Evolutionary conservation across 64 coral and sea anemone species (phyloP), one percentile per base, ranked within the genome.

Genomic region (Pachyseris speciosa): DNA sequence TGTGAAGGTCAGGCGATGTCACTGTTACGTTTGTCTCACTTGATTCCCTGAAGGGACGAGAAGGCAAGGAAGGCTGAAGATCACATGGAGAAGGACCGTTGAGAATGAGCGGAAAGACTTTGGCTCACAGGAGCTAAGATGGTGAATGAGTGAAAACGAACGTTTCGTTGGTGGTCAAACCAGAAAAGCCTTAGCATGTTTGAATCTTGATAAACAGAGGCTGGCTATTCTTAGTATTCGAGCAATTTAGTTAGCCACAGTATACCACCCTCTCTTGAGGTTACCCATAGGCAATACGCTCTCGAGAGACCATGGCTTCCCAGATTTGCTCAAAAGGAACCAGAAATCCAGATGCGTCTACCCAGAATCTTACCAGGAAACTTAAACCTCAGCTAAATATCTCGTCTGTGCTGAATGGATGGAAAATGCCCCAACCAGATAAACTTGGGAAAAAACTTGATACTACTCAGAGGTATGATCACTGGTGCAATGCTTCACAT

Each of bases 131-230:
- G n/a, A n/a, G n/a, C n/a, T n/a, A n/a, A n/a, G n/a, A n/a, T n/a
- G n/a, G n/a, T n/a, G n/a, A n/a, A n/a, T n/a, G n/a, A n/a, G n/a
- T n/a, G n/a, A n/a, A n/a, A n/a, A n/a, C n/a, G n/a, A n/a, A n/a
- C n/a, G n/a, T n/a, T n/a, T n/a, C n/a, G n/a, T n/a, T n/a, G n/a
- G n/a, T n/a, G n/a, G n/a, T n/a, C n/a, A n/a, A n/a, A 63, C 70
- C 1, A 90, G 64, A 41, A 80, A 83, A 61, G 7, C 17, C 37
- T 80, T 70, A 32, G 88, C 75, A 81, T 22, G 27, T 22, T 29
- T 90, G 75, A 81, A 83, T 38, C 88, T 44, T 30, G 88, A 13
- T 2, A 90, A 75, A 84, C 79, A 91, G 64, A 92, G 48, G 39
- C 12, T 28, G 33, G 52, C 52, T 57, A 57, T 57, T 57, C 52